Conservation (phyloP, 2,888 invertebrate species). For the Eucriotettix oculatus region DNA sequence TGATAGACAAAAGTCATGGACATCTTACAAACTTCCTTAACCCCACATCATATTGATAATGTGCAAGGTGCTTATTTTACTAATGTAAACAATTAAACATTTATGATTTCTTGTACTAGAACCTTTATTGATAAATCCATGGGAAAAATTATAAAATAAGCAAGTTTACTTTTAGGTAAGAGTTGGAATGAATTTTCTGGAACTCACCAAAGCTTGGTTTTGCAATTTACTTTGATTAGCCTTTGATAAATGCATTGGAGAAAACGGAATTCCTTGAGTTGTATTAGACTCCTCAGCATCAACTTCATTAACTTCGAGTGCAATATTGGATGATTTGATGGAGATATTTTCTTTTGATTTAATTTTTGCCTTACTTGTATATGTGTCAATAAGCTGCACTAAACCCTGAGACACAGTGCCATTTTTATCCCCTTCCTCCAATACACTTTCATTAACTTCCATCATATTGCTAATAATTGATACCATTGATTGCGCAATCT, state of each 20-base stretch:
- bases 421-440: slow-evolving; percentile 4
- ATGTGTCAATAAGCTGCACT: not conserved
- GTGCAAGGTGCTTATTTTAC: too few relatives aligned
- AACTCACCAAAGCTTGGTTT: not conserved
- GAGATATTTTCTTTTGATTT: not conserved
- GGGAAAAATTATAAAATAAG: too few relatives aligned
- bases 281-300: not conserved
- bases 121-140: too few relatives aligned
- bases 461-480: slow-evolving; percentile 9
- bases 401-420: slow-evolving; percentile 2
- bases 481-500: slow-evolving; percentile 9
- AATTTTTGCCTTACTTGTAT: not conserved
- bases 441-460: slow-evolving; percentile 8
- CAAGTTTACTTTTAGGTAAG: too few relatives aligned
- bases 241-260: slow-evolving; percentile 1
- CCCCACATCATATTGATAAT: too few relatives aligned
- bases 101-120: too few relatives aligned
- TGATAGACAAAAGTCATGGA: too few relatives aligned
- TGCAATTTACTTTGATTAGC: not conserved
- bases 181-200: too few relatives aligned
- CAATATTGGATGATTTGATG: slow-evolving; percentile 6
- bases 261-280: slow-evolving; percentile 4
- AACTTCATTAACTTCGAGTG: slow-evolving; percentile 4
- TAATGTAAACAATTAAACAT: too few relatives aligned
- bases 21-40: too few relatives aligned